Base-by-base conservation (phyloP, 2,888 invertebrate genomes). In the Ectemnius continuus region DNA sequence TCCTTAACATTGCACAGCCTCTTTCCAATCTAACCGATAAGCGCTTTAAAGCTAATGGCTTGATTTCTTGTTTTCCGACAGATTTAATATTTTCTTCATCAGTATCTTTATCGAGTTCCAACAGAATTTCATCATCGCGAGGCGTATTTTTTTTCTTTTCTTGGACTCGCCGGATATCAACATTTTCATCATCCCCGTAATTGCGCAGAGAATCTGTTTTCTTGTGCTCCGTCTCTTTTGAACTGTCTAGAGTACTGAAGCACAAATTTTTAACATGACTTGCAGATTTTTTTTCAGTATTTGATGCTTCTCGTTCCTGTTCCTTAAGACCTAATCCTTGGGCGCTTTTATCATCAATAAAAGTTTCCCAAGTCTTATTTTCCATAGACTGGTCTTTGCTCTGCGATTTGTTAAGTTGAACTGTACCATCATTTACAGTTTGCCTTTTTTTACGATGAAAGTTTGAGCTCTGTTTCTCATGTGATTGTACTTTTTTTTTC, bases 81-180 rank as follows among this genome's bases (percentile, higher is more conserved):
- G 63, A 48, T 5, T 69, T 68, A 18, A 70, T 59, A 23, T 79
- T 71, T 23, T 80, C 64, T n/a, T 75, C 71, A 2, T 70, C 66
- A 16, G 67, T 66, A 56, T 77, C 75, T 36, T 76, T 69, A 20
- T 61, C 63, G 16, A 86, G 78, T 47, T 85, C 81, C 4, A 69
- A 57, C 36, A 78, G 67, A n/a, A 68, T 65, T 14, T 76, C 67
- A 36, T 77, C 68, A 11, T 80, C 72, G 11, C 46, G 67, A 6
- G 72, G 23, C 28, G 13, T 48, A 48, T 48, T 61, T 36, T n/a
- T 26, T 14, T 71, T 66, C 13, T 58, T 70, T 23, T 66, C 61
- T 5, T 48, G 58, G 11, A 48, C 16, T 36, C 36, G 11, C 4
- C 8, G 36, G 46, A 14, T 56, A 45, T 46, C 60, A 16, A 36